Percentiles rank a stretch among this genome's conserved stretches.
These are phyloP conservation scores for Pomacea maculata DNA, from an alignment of 1,140 invertebrate genomes.

Conservation along the genomic window DNA sequence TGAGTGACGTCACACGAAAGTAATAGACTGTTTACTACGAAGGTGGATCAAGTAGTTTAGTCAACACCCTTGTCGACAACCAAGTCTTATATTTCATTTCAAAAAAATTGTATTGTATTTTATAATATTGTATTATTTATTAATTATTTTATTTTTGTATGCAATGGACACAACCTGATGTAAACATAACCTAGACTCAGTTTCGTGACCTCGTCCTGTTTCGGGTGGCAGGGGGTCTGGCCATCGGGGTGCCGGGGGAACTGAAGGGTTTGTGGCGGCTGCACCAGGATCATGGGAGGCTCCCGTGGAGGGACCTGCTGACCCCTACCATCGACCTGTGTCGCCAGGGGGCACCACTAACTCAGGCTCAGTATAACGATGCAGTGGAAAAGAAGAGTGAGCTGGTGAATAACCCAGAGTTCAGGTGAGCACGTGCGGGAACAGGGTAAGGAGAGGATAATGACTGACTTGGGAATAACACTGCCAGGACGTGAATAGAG, in stretches of 20 bases:
- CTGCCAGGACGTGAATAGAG: too few relatives aligned
- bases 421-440: slow-evolving; percentile 3
- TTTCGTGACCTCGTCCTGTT: not conserved
- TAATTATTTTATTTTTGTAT: too few relatives aligned
- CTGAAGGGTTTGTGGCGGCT: slow-evolving; percentile 86
- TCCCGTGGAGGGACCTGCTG: slow-evolving; percentile 85
- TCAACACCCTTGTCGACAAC: accelerated
- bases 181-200: too few relatives aligned
- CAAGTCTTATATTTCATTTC: too few relatives aligned
- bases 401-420: not conserved
- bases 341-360: slow-evolving; percentile 41
- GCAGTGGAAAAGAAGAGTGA: not conserved
- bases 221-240: slow-evolving; percentile 72
- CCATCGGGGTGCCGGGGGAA: slow-evolving; percentile 90
- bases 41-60: accelerated
- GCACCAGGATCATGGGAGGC: slow-evolving; percentile 69
- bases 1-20: too few relatives aligned
- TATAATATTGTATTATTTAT: too few relatives aligned
- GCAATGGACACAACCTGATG: too few relatives aligned
- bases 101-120: too few relatives aligned
- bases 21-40: too few relatives aligned
- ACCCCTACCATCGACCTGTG: slow-evolving; percentile 71
- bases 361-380: not conserved
- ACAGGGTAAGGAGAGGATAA: too few relatives aligned
- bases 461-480: too few relatives aligned